A percentile compares a stretch with the other conserved stretches of the same genome.
Evolutionary conservation across 2,797 vertebrate genomes (phyloP).

Genomic region (Catostomus latipinnis): DNA sequence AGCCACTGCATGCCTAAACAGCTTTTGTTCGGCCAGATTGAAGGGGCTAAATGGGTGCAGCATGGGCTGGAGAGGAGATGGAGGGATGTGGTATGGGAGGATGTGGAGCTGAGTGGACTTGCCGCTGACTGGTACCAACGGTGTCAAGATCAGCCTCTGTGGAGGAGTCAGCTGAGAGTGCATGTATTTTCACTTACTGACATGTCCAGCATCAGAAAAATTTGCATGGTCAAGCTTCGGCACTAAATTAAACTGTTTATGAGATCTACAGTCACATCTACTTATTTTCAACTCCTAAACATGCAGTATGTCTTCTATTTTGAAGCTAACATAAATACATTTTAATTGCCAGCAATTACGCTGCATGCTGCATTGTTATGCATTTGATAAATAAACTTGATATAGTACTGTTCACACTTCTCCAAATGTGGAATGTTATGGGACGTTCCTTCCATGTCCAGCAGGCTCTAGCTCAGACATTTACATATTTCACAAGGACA

Average conservation of each 20-base stretch:
- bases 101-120: no score
- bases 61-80: no score
- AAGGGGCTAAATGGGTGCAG: no score
- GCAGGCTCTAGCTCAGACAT: background rate
- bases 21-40: no score
- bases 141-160: no score
- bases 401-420: background rate
- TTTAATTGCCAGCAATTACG: background rate
- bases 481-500: conserved; percentile 13
- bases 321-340: background rate
- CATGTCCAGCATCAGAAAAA: background rate
- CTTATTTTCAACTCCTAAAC: no score
- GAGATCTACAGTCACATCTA: background rate
- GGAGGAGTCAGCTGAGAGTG: background rate
- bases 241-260: no score
- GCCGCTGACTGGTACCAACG: no score
- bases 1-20: no score
- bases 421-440: background rate
- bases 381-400: background rate
- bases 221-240: background rate
- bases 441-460: background rate
- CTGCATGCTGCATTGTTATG: background rate
- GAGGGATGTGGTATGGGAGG: no score
- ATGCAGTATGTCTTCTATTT: background rate
- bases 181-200: background rate